Conservation (phyloP, 2,113 vertebrate genomes). For the Oxygymnocypris stewartii region DNA sequence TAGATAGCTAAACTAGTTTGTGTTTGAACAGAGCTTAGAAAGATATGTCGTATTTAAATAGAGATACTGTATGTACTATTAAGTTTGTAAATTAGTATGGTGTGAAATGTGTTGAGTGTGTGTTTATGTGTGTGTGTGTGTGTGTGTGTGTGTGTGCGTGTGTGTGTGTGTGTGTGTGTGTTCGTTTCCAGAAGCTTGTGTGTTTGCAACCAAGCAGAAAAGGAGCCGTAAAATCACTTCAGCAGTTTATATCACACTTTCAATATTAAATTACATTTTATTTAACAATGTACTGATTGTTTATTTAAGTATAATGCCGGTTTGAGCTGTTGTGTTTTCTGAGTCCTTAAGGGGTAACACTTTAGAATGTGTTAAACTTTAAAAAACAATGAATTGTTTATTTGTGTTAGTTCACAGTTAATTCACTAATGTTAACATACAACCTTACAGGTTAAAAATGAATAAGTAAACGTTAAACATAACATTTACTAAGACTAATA, state of each 20-base stretch:
- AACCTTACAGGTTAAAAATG: background rate
- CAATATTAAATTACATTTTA: conserved; percentile 9
- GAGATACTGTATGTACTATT: background rate
- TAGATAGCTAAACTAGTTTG: background rate
- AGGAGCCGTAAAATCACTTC: background rate
- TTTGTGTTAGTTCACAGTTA: background rate
- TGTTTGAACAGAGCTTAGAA: background rate
- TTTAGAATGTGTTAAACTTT: background rate
- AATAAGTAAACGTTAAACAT: background rate
- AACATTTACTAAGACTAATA: too few relatives aligned
- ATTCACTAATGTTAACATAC: background rate
- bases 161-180: background rate
- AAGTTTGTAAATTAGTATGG: conserved; percentile 21
- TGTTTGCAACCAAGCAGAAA: conserved; percentile 23
- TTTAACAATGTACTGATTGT: conserved; percentile 16
- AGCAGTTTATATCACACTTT: conserved; percentile 11
- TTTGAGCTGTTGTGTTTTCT: background rate
- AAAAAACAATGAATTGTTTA: background rate
- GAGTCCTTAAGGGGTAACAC: background rate
- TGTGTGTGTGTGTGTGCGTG: background rate
- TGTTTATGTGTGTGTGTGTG: background rate
- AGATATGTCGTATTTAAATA: background rate
- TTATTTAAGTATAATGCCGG: background rate
- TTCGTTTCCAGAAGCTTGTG: background rate
- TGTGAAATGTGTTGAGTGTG: conserved; percentile 38